A percentile compares a stretch with the other conserved stretches of the same genome.
Conservation (phyloP, 2,797 vertebrate genomes). For the Sphenodon punctatus region DNA sequence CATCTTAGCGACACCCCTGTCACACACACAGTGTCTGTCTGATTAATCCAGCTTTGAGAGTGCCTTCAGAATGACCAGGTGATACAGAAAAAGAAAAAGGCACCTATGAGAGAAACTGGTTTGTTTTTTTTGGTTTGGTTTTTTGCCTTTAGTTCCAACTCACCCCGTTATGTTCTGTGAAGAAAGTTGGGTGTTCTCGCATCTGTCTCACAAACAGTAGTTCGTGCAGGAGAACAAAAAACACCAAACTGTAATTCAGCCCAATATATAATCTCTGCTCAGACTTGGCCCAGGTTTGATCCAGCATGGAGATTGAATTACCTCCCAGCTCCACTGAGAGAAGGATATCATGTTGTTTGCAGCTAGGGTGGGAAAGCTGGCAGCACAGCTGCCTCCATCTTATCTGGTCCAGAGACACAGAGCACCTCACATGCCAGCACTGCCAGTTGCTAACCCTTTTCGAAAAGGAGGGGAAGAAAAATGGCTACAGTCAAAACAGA, state of each 20-base stretch:
- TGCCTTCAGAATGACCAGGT: neutral
- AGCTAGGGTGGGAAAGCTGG: slow-evolving; percentile 15
- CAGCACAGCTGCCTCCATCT: slow-evolving; percentile 24
- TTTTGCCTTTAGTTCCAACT: accelerated
- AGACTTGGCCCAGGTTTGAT: slow-evolving; percentile 27
- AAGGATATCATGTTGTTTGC: neutral
- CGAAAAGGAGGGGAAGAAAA: too few species aligned
- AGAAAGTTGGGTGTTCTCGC: neutral
- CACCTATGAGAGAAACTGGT: neutral
- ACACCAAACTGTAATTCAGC: slow-evolving; percentile 40
- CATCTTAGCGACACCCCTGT: too few species aligned
- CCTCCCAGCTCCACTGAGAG: slow-evolving; percentile 5
- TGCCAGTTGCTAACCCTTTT: neutral
- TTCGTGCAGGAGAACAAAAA: slow-evolving; percentile 39
- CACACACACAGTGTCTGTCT: neutral
- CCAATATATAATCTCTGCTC: neutral
- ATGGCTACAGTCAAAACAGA: too few species aligned
- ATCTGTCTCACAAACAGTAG: slow-evolving; percentile 12
- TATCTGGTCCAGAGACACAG: slow-evolving; percentile 28
- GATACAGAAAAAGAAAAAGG: neutral
- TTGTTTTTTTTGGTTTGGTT: too few species aligned
- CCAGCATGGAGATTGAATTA: slow-evolving; percentile 22
- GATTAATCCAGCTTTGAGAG: neutral
- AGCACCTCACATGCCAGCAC: neutral
- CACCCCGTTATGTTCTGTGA: accelerated